Evolutionary conservation across 2,888 invertebrate species (phyloP).

Genomic region (Pinctada fucata): DNA sequence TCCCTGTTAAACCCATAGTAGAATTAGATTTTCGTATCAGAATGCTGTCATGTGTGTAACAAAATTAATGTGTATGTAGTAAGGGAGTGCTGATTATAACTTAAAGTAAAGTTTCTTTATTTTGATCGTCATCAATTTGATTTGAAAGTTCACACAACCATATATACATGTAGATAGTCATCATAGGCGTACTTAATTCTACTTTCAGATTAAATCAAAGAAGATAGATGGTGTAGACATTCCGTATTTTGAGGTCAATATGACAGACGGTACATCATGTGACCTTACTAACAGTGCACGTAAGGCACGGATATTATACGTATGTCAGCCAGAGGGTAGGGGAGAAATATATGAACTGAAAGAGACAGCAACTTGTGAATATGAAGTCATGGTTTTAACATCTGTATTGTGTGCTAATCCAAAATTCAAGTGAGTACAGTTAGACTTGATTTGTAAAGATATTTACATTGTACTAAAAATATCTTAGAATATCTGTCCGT

Average conservation of each 20-base stretch:
- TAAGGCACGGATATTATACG: conserved; percentile 88
- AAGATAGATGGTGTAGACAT: conserved; percentile 89
- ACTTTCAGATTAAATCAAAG: conserved; percentile 77
- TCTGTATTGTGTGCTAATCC: conserved; percentile 93
- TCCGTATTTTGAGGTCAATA: conserved; percentile 89
- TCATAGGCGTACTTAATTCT: not conserved
- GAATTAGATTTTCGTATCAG: too few relatives aligned
- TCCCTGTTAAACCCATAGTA: too few relatives aligned
- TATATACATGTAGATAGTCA: too few relatives aligned
- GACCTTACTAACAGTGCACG: conserved; percentile 92
- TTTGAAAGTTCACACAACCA: too few relatives aligned
- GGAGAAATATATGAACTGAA: conserved; percentile 95
- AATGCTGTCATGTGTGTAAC: too few relatives aligned
- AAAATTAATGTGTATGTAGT: too few relatives aligned
- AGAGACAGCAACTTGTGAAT: conserved; percentile 95
- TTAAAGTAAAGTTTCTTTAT: too few relatives aligned
- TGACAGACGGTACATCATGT: conserved; percentile 91
- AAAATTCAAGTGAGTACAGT: conserved; percentile 79
- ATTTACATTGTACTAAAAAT: not conserved
- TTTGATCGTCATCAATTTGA: too few relatives aligned
- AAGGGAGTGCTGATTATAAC: too few relatives aligned
- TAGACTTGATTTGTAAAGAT: not conserved
- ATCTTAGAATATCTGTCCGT: not conserved
- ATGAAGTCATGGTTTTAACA: conserved; percentile 93
- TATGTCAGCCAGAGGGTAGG: conserved; percentile 90